Evolutionary conservation across 2,888 invertebrate species (phyloP).

Genomic region (Leptodirus hochenwartii): DNA sequence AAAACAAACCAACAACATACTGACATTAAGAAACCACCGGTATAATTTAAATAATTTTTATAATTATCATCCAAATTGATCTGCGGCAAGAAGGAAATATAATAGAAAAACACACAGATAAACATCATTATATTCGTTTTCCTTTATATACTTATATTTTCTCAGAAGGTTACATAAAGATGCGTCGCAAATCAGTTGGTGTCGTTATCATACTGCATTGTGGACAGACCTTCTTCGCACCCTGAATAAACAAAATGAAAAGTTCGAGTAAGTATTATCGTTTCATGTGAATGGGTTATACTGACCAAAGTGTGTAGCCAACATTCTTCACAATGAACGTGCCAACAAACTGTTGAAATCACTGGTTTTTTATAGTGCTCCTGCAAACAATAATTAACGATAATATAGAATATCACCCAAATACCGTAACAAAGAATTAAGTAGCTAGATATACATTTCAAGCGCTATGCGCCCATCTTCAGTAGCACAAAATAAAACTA

Average conservation of each 20-base stretch:
- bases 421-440: neutral
- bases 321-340: constrained; percentile 51
- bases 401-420: neutral
- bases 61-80: no score
- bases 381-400: constrained; percentile 24
- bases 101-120: no score
- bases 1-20: no score
- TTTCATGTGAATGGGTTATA: constrained; percentile 8
- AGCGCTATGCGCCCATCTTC: no score
- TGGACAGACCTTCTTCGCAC: constrained; percentile 82
- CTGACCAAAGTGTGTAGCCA: constrained; percentile 46
- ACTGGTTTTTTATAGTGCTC: constrained; percentile 44
- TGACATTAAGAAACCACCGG: no score
- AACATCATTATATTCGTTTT: no score
- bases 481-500: constrained; percentile 1
- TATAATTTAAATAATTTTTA: no score
- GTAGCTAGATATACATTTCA: neutral
- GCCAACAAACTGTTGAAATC: constrained; percentile 49
- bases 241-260: constrained; percentile 31
- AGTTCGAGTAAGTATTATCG: constrained; percentile 10
- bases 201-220: constrained; percentile 90
- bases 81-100: no score
- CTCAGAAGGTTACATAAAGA: constrained; percentile 53
- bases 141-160: no score
- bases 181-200: constrained; percentile 67